phyloP scores from a whole-genome alignment of 2,888 invertebrate species.

The Epiperipatus broadwayi region DNA sequence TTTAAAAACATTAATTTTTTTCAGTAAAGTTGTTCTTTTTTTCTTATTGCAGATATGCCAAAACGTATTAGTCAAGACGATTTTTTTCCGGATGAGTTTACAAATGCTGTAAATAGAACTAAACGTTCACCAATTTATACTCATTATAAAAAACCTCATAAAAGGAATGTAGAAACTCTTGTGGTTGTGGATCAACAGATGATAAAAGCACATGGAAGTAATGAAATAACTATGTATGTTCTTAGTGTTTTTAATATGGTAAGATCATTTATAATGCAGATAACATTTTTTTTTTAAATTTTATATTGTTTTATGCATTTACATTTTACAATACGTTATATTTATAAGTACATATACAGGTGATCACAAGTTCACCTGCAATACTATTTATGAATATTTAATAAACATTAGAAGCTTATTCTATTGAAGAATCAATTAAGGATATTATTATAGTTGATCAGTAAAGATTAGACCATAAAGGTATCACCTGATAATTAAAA shows the following conservation, averaged over 20 bases:
- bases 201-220: conserved; percentile 23
- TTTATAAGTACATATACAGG: too few species aligned
- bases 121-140: background rate
- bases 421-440: too few species aligned
- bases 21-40: background rate
- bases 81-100: conserved; percentile 15
- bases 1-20: too few species aligned
- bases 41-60: conserved; percentile 14
- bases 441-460: too few species aligned
- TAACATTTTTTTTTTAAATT: too few species aligned
- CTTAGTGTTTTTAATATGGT: conserved; percentile 27
- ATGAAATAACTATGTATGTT: conserved; percentile 25
- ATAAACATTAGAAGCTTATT: too few species aligned
- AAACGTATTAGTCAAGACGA: conserved; percentile 12
- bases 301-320: too few species aligned
- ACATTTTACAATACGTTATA: too few species aligned
- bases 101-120: background rate
- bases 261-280: conserved; percentile 15
- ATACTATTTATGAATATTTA: too few species aligned
- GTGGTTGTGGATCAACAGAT: conserved; percentile 25
- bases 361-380: too few species aligned
- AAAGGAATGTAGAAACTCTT: conserved; percentile 23
- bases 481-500: too few species aligned
- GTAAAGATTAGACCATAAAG: too few species aligned
- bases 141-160: conserved; percentile 1